A percentile compares a stretch with the other conserved stretches of the same genome.
These are phyloP conservation scores for Odontesthes bonariensis DNA, from an alignment of 2,113 vertebrate genomes.

Conservation along the genomic window DNA sequence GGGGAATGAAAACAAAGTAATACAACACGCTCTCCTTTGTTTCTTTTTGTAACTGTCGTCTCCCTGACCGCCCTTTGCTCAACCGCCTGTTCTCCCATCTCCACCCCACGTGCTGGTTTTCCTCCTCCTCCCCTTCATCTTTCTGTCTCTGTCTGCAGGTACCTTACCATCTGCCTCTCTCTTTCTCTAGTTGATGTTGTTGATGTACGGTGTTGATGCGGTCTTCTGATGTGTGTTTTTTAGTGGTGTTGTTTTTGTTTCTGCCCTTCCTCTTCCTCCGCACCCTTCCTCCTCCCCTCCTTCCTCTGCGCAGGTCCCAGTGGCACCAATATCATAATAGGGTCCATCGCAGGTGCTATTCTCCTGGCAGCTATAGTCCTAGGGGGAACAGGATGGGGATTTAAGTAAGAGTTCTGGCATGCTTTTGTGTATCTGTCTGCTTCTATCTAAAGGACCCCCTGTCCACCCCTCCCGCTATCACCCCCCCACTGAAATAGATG, in stretches of 20 bases:
- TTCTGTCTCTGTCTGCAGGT: constrained; percentile 65
- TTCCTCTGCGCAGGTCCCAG: constrained; percentile 92
- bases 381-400: constrained; percentile 98
- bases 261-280: constrained; percentile 60
- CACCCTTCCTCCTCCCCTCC: constrained; percentile 65
- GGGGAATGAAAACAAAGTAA: constrained; percentile 71
- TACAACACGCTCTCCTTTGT: constrained; percentile 61
- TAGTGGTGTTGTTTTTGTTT: constrained; percentile 82
- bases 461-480: constrained; percentile 44
- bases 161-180: constrained; percentile 45
- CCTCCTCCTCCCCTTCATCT: constrained; percentile 50
- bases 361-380: constrained; percentile 98
- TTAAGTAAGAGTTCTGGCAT: constrained; percentile 94
- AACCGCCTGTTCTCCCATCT: constrained; percentile 55
- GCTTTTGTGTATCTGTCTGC: constrained; percentile 81
- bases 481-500: constrained; percentile 9
- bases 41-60: constrained; percentile 56
- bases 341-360: constrained; percentile 97
- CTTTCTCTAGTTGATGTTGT: constrained; percentile 67
- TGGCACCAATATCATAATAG: constrained; percentile 99
- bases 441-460: constrained; percentile 67
- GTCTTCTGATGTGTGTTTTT: constrained; percentile 79
- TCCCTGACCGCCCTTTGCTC: constrained; percentile 54
- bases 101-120: constrained; percentile 49
- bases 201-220: constrained; percentile 76